Percentiles rank a stretch among this genome's conserved stretches.
phyloP scores from a whole-genome alignment of 2,113 vertebrate species.

The Isurus oxyrinchus region DNA sequence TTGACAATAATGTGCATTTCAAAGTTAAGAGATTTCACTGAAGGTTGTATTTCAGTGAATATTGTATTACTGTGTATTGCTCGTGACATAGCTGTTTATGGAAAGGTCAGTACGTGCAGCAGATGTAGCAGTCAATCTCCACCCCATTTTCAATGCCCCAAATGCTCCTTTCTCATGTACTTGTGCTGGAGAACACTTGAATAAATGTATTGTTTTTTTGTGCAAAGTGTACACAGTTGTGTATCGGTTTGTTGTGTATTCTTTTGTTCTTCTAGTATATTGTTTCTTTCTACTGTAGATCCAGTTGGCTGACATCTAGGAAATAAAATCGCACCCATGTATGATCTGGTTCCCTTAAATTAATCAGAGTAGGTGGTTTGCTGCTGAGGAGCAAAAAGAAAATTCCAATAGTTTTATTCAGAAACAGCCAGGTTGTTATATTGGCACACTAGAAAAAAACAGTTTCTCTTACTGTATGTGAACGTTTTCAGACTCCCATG shows the following conservation, averaged over 20 bases:
- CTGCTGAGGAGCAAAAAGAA: slow-evolving; percentile 8
- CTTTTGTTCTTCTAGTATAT: slow-evolving; percentile 41
- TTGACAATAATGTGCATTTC: slow-evolving; percentile 75
- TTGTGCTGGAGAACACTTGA: slow-evolving; percentile 99
- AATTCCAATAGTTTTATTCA: slow-evolving; percentile 18
- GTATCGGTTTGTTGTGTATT: slow-evolving; percentile 40
- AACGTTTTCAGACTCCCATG: neutral
- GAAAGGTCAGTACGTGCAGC: slow-evolving; percentile 85
- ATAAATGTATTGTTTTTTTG: slow-evolving; percentile 94
- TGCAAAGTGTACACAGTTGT: slow-evolving; percentile 55
- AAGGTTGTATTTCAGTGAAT: slow-evolving; percentile 51
- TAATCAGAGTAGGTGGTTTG: slow-evolving; percentile 22
- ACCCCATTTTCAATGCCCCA: slow-evolving; percentile 81
- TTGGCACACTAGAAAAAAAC: slow-evolving; percentile 31
- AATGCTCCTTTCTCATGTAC: slow-evolving; percentile 89
- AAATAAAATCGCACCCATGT: neutral
- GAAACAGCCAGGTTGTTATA: neutral
- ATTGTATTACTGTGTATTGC: slow-evolving; percentile 77
- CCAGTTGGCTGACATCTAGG: slow-evolving; percentile 17
- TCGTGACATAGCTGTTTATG: slow-evolving; percentile 84
- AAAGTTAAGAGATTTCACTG: slow-evolving; percentile 60
- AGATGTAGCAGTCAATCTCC: slow-evolving; percentile 85
- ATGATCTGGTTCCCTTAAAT: slow-evolving; percentile 25
- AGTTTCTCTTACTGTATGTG: slow-evolving; percentile 31
- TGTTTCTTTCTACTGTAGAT: slow-evolving; percentile 36